phyloP scores from a whole-genome alignment of 1,140 invertebrate genomes.

The Monochamus saltuarius region DNA sequence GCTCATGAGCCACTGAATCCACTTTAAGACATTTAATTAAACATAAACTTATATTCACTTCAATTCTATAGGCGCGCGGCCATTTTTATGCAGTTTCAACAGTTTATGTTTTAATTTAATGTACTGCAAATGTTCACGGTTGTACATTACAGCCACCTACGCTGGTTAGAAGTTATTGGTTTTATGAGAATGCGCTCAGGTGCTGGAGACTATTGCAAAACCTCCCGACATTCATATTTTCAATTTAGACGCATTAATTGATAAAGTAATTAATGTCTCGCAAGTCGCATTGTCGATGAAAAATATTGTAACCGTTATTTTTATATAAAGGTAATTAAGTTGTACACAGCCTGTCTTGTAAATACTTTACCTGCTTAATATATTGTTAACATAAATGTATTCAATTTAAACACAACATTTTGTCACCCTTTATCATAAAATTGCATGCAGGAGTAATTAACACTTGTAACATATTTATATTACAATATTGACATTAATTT shows the following conservation, averaged over 20 bases:
- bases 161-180: slow-evolving; percentile 13
- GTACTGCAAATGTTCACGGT: slow-evolving; percentile 1
- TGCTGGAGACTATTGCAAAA: slow-evolving; percentile 20
- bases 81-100: too few relatives aligned
- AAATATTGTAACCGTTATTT: slow-evolving; percentile 1
- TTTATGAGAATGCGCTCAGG: slow-evolving; percentile 8
- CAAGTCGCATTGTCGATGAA: slow-evolving; percentile 7
- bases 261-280: slow-evolving; percentile 23
- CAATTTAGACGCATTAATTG: slow-evolving; percentile 18
- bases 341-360: not conserved
- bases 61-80: too few relatives aligned
- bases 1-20: too few relatives aligned
- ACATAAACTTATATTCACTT: too few relatives aligned
- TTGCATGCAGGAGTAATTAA: too few relatives aligned
- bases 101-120: not conserved
- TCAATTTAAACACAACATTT: too few relatives aligned
- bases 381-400: too few relatives aligned
- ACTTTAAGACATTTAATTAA: too few relatives aligned
- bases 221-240: slow-evolving; percentile 28
- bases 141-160: slow-evolving; percentile 18
- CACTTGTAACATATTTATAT: too few relatives aligned
- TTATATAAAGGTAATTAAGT: slow-evolving; percentile 2
- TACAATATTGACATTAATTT: too few relatives aligned
- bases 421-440: too few relatives aligned
- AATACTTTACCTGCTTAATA: too few relatives aligned